phyloP scores from a whole-genome alignment of 2,888 invertebrate species.

The Drosophila seclusa region DNA sequence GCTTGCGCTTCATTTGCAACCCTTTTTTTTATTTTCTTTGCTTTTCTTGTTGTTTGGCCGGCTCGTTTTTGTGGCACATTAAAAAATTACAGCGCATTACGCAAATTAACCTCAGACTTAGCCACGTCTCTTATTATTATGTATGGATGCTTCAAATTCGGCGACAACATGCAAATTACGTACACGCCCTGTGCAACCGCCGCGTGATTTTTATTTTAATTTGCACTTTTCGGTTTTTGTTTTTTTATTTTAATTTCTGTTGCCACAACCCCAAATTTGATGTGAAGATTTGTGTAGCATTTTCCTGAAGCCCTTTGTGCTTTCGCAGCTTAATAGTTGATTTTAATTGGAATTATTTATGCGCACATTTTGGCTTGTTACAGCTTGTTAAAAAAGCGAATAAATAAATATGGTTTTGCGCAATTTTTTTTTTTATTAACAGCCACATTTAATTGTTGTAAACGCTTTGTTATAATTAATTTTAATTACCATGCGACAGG shows the following conservation, averaged over 20 bases:
- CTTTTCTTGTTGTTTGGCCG: slow-evolving; percentile 22
- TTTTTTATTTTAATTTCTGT: slow-evolving; percentile 10
- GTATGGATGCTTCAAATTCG: slow-evolving; percentile 23
- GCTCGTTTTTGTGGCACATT: slow-evolving; percentile 64
- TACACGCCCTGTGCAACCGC: slow-evolving; percentile 36
- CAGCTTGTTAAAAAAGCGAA: not conserved
- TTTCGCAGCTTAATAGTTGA: slow-evolving; percentile 25
- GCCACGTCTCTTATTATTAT: slow-evolving; percentile 58
- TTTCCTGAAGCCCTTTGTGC: slow-evolving; percentile 6
- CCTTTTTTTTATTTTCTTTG: slow-evolving; percentile 42
- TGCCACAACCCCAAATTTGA: not conserved
- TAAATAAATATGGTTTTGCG: slow-evolving; percentile 1
- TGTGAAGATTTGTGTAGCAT: not conserved
- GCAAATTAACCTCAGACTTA: slow-evolving; percentile 81
- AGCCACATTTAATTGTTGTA: slow-evolving; percentile 23
- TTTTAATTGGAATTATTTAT: slow-evolving; percentile 35
- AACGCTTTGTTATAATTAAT: slow-evolving; percentile 32
- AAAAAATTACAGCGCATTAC: slow-evolving; percentile 77
- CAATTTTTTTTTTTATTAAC: slow-evolving; percentile 1
- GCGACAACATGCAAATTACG: slow-evolving; percentile 43
- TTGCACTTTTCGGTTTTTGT: not conserved
- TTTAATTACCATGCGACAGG: slow-evolving; percentile 29
- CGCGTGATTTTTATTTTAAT: slow-evolving; percentile 20
- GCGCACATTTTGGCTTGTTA: not conserved
- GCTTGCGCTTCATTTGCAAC: slow-evolving; percentile 53